Base-by-base conservation (phyloP, 2,888 invertebrate species). In the Dryadula phaetusa region DNA sequence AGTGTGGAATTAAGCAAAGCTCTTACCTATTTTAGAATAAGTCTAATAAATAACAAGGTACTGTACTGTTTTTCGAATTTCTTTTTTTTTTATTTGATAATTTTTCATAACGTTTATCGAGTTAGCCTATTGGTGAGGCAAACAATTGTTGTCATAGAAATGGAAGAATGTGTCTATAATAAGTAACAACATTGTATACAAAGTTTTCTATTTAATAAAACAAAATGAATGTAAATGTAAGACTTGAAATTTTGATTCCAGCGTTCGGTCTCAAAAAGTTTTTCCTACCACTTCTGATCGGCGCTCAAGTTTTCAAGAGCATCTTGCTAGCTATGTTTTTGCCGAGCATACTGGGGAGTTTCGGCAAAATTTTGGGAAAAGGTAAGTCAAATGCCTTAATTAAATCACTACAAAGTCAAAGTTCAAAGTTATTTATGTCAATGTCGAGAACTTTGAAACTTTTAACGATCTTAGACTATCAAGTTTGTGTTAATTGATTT, bases 321-420 rank as follows among this genome's bases (percentile, higher is more conserved):
- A 94, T 97, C 53, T 88, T 97, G 22, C 94, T 97, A 37, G 97
- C 97, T 8, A 94, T 97, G 92, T 97, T 98, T 86, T 93, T 97
- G 81, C 97, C 97, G 0, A 96, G 96, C 69, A 95, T 97, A 67
- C 93, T 97, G 71, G 97, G 97, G 63, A 96, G 96, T 76, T 94
- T 97, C 66, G 97, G 97, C 62, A 97, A 97, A 87, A 94, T 97
- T 70, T 94, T 97, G 67, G 96, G 97, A 66, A 97, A 97, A 94
- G 97, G 97, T 95, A 86, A 85, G 79, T 74, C 7, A 52, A 70
- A 62, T 60, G 58, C 10, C 40, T 70, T 72, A 70, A 74, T 72
- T 67, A 71, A 69, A 66, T 66, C 52, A 58, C 60, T 16, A 32
- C 46, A 49, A 58, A 47, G 20, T 20, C 42, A 40, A 64, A 61